phyloP scores from a whole-genome alignment of 2,113 vertebrate species.

The Rissa tridactyla region DNA sequence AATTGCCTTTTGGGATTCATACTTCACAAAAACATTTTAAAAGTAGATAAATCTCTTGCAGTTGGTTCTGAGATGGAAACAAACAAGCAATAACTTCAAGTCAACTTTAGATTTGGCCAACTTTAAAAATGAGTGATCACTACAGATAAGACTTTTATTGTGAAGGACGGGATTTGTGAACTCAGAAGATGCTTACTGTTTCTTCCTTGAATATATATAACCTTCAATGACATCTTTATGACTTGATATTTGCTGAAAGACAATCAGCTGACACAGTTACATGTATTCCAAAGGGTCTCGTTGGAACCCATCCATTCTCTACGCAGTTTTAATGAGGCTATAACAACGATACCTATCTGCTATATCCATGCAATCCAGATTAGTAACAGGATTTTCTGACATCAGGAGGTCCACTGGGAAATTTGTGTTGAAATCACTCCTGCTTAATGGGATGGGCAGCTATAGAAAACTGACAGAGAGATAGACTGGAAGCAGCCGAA shows the following conservation, averaged over 20 bases:
- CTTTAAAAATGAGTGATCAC: conserved; percentile 12
- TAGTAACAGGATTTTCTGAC: conserved; percentile 1
- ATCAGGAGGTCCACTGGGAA: neutral
- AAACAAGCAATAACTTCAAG: neutral
- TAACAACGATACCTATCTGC: neutral
- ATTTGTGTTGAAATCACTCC: neutral
- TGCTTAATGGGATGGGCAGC: neutral
- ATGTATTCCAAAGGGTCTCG: neutral
- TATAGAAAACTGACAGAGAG: neutral
- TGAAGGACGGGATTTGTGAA: conserved; percentile 3
- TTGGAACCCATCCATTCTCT: neutral
- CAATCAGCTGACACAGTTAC: neutral
- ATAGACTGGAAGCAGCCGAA: neutral
- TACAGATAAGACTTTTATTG: neutral
- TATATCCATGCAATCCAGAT: neutral
- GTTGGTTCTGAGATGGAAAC: neutral
- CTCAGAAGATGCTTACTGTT: neutral
- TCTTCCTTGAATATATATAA: conserved; percentile 5
- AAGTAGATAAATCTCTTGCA: neutral
- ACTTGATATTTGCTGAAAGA: neutral
- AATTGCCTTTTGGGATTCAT: neutral
- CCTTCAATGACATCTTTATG: conserved; percentile 2
- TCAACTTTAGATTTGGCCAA: neutral
- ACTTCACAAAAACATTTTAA: neutral
- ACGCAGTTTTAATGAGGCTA: neutral